Evolutionary conservation across 1,140 invertebrate genomes (phyloP).

Genomic region (Nebria ingens): DNA sequence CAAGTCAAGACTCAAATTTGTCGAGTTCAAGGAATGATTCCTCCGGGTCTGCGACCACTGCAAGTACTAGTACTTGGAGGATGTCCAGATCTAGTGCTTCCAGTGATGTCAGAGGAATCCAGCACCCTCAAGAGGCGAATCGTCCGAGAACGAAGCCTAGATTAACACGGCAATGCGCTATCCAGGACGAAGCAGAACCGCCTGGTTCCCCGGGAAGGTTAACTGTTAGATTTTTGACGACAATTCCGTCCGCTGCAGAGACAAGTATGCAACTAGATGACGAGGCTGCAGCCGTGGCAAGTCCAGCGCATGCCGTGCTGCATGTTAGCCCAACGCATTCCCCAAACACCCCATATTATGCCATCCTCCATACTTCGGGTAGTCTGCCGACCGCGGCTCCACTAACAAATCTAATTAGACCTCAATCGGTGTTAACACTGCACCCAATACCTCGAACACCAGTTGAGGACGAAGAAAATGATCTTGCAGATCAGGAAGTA

Average conservation of each 20-base stretch:
- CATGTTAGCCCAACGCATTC: conserved; percentile 1
- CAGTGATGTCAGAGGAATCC: conserved; percentile 30
- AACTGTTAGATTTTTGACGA: conserved; percentile 55
- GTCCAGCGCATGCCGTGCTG: neutral
- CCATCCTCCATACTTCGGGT: neutral
- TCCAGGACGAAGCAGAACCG: conserved; percentile 42
- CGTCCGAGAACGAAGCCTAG: conserved; percentile 47
- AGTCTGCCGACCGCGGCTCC: neutral
- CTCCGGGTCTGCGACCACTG: conserved; percentile 72
- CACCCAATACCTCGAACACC: neutral
- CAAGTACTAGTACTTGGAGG: conserved; percentile 75
- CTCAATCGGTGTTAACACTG: neutral
- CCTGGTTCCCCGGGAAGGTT: conserved; percentile 47
- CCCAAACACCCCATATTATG: neutral
- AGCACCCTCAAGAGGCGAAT: conserved; percentile 15
- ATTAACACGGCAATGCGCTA: conserved; percentile 62
- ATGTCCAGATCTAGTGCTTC: conserved; percentile 65
- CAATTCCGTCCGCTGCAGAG: conserved; percentile 73
- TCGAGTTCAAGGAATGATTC: conserved; percentile 81
- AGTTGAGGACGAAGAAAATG: neutral
- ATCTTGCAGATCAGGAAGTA: neutral
- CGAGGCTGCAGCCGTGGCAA: neutral
- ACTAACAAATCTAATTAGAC: neutral
- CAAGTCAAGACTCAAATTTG: conserved; percentile 80
- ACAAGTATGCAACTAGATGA: conserved; percentile 64